These are phyloP conservation scores for Nomada ruficornis DNA, from an alignment of 2,888 invertebrate species.

Conservation along the genomic window DNA sequence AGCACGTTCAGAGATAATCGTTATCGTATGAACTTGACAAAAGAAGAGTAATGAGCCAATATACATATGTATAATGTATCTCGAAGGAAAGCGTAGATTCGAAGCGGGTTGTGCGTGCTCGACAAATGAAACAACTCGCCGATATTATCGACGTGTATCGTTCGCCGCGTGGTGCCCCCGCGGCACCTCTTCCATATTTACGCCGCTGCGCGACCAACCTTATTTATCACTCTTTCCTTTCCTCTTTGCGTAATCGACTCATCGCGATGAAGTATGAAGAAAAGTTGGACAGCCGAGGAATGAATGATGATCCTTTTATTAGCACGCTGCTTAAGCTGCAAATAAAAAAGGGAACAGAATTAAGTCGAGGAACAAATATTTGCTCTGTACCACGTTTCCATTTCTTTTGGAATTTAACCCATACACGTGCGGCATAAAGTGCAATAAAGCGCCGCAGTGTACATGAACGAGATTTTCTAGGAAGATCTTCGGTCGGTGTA, in stretches of 20 bases:
- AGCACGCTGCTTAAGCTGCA: too few species aligned
- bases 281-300: background rate
- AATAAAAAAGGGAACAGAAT: too few species aligned
- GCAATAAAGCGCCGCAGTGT: too few species aligned
- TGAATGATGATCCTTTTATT: background rate
- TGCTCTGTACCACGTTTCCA: background rate
- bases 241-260: background rate
- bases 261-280: background rate
- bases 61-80: too few species aligned
- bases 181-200: background rate
- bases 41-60: background rate
- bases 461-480: too few species aligned
- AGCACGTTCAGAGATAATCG: background rate
- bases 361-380: background rate
- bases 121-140: background rate
- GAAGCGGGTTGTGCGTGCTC: conserved; percentile 4
- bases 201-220: background rate
- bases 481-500: too few species aligned
- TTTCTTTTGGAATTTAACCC: background rate
- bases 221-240: background rate
- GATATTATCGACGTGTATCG: conserved; percentile 40
- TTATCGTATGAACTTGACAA: background rate
- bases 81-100: conserved; percentile 1
- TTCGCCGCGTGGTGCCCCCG: conserved; percentile 33
- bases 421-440: background rate